phyloP scores from a whole-genome alignment of 2,888 invertebrate species.

The Alloplasta piceator region DNA sequence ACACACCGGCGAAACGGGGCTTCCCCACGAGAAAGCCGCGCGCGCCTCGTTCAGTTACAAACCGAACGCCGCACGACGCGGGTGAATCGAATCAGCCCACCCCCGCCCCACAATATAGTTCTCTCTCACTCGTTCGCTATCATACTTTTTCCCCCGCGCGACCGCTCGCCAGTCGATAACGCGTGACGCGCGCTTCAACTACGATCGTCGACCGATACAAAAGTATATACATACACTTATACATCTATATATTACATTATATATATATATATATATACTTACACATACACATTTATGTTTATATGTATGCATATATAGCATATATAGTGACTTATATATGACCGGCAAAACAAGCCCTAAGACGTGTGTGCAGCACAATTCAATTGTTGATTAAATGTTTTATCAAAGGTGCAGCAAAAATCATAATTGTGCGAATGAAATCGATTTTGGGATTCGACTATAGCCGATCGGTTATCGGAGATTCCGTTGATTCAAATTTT shows the following conservation, averaged over 20 bases:
- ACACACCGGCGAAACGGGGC: constrained; percentile 65
- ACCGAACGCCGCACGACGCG: constrained; percentile 71
- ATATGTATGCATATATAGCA: not conserved
- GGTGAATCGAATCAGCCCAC: constrained; percentile 62
- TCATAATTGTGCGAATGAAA: constrained; percentile 16
- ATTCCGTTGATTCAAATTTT: constrained; percentile 14
- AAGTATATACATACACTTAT: constrained; percentile 5
- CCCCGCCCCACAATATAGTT: constrained; percentile 33
- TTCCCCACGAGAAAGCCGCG: constrained; percentile 71
- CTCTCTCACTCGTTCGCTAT: constrained; percentile 27
- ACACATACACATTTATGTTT: not conserved
- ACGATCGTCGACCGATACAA: constrained; percentile 23
- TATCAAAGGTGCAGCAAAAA: constrained; percentile 17
- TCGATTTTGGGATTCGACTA: constrained; percentile 34
- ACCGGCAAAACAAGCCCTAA: constrained; percentile 6
- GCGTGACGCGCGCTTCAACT: constrained; percentile 34
- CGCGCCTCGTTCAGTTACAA: constrained; percentile 76
- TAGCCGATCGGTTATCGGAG: constrained; percentile 24
- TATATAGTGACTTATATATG: not conserved
- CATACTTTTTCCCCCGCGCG: constrained; percentile 14
- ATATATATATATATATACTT: not conserved
- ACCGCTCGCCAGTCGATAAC: constrained; percentile 47
- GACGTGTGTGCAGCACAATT: constrained; percentile 32
- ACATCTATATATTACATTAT: not conserved
- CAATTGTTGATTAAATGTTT: constrained; percentile 8